Base-by-base conservation (phyloP, 1,140 invertebrate species). In the Psix sp. region DNA sequence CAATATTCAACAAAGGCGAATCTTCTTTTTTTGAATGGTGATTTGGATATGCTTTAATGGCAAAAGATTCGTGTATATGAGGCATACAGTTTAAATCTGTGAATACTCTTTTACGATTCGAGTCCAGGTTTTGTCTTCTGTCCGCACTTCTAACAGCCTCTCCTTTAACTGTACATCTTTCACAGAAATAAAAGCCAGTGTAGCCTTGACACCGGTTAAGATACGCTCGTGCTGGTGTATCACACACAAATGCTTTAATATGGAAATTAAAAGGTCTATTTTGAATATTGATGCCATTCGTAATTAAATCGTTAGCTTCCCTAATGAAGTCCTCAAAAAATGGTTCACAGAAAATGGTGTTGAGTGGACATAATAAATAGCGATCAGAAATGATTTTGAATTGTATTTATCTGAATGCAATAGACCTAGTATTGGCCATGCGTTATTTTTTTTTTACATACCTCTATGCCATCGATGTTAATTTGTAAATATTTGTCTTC, bases 121-220 rank as follows among this genome's bases (percentile, higher is more conserved):
- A 7, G 10, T 33, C n/a, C 10, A 3, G 29, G 6, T 18, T 7
- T 42, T 5, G 14, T 42, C 16, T 13, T 0, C 14, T 15, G 20
- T 4, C 16, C 9, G 9, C 21, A 4, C 7, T 24, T 6, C 29
- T 10, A n/a, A 33, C 13, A 9, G 43, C 11, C 11, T 31, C 16
- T 15, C 15, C 24, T 17, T 18, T 48, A 16, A 48, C 7, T 0
- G 5, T 14, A 13, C 43, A 48, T 31, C 43, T 29, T 48, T 48
- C 26, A 17, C 43, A 48, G 20, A 4, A 24, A 20, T 10, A 40
- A 40, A 40, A 18, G 4, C 26, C 43, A 10, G 42, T 45, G 6
- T 45, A 21, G 10, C 42, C 42, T 45, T 45, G 24, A 14, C 42
- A 45, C 4, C 42, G n/a, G 2, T 33, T 33, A 10, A 33, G 4